phyloP scores from a whole-genome alignment of 2,113 vertebrate species.

The Asarcornis scutulata region DNA sequence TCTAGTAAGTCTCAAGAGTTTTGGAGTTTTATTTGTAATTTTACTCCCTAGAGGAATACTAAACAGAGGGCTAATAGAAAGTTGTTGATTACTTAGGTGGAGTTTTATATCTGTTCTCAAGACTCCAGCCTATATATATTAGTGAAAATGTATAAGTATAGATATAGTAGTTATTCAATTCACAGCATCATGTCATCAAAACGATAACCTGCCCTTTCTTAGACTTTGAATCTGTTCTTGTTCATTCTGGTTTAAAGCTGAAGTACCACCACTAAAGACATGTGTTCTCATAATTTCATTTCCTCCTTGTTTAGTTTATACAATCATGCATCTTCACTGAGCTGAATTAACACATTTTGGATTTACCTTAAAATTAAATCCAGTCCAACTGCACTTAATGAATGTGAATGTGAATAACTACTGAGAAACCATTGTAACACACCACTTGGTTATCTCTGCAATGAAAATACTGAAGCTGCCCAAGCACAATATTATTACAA shows the following conservation, averaged over 20 bases:
- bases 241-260: not conserved
- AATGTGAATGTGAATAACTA: accelerated
- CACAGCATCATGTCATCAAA: not conserved
- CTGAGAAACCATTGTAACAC: accelerated
- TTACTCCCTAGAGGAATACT: not conserved
- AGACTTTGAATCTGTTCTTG: not conserved
- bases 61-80: not conserved
- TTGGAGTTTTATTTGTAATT: not conserved
- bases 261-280: not conserved
- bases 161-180: not conserved
- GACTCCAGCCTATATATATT: not conserved
- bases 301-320: not conserved
- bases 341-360: not conserved
- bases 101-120: not conserved
- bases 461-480: not conserved
- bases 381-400: not conserved
- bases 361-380: not conserved
- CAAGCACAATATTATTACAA: not conserved
- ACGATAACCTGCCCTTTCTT: not conserved
- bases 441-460: not conserved
- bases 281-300: not conserved
- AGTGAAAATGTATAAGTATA: not conserved
- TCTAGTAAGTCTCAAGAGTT: not conserved
- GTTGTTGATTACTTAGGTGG: not conserved
- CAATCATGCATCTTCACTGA: not conserved